A percentile compares a stretch with the other conserved stretches of the same genome.
Evolutionary conservation across 2,797 vertebrate genomes (phyloP).

Genomic region (Poecile montanus): DNA sequence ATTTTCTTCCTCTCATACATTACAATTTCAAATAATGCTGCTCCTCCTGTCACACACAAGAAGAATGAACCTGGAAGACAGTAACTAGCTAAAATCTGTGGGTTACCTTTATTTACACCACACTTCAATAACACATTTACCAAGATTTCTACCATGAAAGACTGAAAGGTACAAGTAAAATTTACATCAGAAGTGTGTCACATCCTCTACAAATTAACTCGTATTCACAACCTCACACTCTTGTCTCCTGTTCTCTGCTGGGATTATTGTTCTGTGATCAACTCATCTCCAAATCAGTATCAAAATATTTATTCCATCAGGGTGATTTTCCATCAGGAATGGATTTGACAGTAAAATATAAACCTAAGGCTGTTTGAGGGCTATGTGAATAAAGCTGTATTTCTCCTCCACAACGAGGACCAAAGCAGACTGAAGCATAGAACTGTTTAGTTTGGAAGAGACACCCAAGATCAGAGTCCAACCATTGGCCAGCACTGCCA

Average conservation of each 20-base stretch:
- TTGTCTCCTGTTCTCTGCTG: background rate
- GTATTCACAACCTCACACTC: background rate
- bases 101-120: background rate
- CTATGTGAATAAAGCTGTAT: background rate
- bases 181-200: background rate
- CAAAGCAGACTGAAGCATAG: background rate
- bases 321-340: fast-evolving
- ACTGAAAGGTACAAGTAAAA: background rate
- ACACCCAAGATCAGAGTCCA: background rate
- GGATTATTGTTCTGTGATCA: background rate
- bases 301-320: background rate
- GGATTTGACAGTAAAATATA: background rate
- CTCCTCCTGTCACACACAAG: fast-evolving
- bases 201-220: background rate
- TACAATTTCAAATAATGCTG: background rate
- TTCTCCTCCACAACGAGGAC: background rate
- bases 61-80: fast-evolving
- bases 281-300: background rate
- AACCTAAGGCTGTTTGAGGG: background rate
- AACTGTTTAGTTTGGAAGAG: background rate
- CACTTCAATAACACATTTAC: background rate
- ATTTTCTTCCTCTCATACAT: background rate
- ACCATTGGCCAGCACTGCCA: background rate
- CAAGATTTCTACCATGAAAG: background rate
- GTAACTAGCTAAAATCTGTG: background rate